phyloP scores from a whole-genome alignment of 1,140 invertebrate species.

The Stegodyphus dumicola region DNA sequence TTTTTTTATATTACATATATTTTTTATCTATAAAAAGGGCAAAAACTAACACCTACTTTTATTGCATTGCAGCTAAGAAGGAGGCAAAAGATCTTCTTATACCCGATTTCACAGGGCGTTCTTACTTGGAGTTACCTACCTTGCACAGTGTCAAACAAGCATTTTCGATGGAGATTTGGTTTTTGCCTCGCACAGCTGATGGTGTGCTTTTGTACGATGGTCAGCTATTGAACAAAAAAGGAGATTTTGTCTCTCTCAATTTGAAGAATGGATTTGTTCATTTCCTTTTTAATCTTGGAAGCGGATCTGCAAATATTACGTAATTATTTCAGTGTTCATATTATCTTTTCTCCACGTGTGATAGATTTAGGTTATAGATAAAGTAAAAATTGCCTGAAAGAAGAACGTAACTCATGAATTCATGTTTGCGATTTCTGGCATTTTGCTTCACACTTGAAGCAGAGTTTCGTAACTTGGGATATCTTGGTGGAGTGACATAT shows the following conservation, averaged over 20 bases:
- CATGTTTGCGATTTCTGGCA: too few species aligned
- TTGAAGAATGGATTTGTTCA: constrained; percentile 81
- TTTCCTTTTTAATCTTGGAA: constrained; percentile 88
- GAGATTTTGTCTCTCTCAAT: constrained; percentile 88
- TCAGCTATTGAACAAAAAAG: constrained; percentile 73
- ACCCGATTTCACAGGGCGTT: constrained; percentile 75
- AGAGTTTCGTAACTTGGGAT: too few species aligned
- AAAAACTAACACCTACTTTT: too few species aligned
- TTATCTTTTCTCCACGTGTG: neutral
- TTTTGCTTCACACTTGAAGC: too few species aligned
- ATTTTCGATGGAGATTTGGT: constrained; percentile 87
- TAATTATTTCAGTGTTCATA: constrained; percentile 70
- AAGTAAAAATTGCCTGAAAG: too few species aligned
- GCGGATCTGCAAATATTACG: constrained; percentile 87
- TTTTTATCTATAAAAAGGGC: too few species aligned
- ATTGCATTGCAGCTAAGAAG: too few species aligned
- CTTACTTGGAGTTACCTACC: constrained; percentile 81
- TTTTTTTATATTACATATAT: too few species aligned
- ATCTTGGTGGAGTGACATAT: too few species aligned
- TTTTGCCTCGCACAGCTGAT: constrained; percentile 80
- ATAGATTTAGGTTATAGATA: too few species aligned
- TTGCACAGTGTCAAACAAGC: constrained; percentile 81
- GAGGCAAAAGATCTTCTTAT: constrained; percentile 46
- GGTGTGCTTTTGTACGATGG: constrained; percentile 88
- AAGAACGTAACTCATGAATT: too few species aligned